Evolutionary conservation across 2,113 vertebrate species (phyloP).

Genomic region (Sebastes schlegelii): DNA sequence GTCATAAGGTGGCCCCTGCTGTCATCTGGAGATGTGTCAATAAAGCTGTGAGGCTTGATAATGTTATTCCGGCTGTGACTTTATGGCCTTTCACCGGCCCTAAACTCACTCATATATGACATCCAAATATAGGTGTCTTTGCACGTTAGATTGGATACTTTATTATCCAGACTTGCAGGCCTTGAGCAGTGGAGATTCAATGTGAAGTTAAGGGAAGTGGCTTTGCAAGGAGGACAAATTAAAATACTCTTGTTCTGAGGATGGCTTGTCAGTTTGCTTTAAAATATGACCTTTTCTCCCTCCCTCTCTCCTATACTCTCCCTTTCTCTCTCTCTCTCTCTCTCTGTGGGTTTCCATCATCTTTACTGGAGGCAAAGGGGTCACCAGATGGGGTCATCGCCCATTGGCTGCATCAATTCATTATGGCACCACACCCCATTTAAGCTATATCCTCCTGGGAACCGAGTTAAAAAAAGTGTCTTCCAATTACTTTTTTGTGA

Average conservation of each 20-base stretch:
- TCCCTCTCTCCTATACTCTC: background rate
- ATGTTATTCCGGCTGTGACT: constrained; percentile 31
- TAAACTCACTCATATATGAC: background rate
- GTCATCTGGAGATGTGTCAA: constrained; percentile 54
- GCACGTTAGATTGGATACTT: background rate
- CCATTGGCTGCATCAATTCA: constrained; percentile 51
- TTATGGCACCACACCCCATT: constrained; percentile 59
- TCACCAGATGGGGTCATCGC: constrained; percentile 58
- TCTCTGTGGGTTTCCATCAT: constrained; percentile 38
- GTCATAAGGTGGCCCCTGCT: constrained; percentile 45
- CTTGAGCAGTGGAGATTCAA: background rate
- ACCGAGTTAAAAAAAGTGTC: no score
- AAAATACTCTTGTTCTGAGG: background rate
- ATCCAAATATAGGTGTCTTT: background rate
- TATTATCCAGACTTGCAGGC: background rate
- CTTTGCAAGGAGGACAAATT: background rate
- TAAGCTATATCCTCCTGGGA: background rate
- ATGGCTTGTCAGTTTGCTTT: constrained; percentile 36
- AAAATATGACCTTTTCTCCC: constrained; percentile 44
- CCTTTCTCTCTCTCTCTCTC: constrained; percentile 5
- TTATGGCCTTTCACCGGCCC: background rate
- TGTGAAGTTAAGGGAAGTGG: background rate
- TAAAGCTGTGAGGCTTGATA: constrained; percentile 66
- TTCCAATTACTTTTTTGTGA: no score
- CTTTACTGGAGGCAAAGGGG: constrained; percentile 34